These are phyloP conservation scores for Phaethon lepturus DNA, from an alignment of 2,113 vertebrate species.

Conservation along the genomic window DNA sequence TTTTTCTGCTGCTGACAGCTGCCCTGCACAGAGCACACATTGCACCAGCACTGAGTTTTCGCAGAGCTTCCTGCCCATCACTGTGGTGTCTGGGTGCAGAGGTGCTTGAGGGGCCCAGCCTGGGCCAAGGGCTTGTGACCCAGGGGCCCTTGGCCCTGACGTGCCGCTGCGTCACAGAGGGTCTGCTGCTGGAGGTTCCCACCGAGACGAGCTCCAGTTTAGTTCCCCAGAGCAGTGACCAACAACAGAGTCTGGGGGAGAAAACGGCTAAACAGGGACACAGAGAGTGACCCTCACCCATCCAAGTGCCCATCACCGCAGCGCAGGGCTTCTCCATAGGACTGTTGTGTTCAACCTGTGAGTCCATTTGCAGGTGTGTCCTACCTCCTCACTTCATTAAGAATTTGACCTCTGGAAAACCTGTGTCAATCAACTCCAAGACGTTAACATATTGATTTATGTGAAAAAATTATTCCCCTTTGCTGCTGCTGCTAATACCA, in stretches of 20 bases:
- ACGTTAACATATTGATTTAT: not conserved
- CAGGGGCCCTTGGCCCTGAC: fast-evolving
- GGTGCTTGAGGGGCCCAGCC: fast-evolving
- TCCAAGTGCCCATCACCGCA: not conserved
- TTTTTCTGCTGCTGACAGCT: fast-evolving
- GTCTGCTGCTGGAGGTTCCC: not conserved
- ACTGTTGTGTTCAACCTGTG: not conserved
- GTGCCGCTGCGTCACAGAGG: fast-evolving
- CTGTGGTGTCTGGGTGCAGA: fast-evolving
- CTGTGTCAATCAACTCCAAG: not conserved
- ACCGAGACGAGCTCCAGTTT: fast-evolving
- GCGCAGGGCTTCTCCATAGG: not conserved
- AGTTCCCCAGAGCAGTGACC: not conserved
- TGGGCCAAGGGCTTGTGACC: not conserved
- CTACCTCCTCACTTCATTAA: not conserved
- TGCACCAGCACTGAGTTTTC: not conserved
- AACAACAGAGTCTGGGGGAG: not conserved
- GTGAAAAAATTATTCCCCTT: not conserved
- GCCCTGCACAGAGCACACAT: fast-evolving
- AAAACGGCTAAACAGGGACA: not conserved
- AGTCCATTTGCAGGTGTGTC: not conserved
- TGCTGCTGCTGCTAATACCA: not conserved
- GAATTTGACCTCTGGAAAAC: not conserved
- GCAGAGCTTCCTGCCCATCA: not conserved
- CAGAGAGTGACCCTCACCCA: not conserved